Percentiles rank a stretch among this genome's conserved stretches.
phyloP scores from a whole-genome alignment of 2,888 invertebrate genomes.

The Bhutanitis thaidina region DNA sequence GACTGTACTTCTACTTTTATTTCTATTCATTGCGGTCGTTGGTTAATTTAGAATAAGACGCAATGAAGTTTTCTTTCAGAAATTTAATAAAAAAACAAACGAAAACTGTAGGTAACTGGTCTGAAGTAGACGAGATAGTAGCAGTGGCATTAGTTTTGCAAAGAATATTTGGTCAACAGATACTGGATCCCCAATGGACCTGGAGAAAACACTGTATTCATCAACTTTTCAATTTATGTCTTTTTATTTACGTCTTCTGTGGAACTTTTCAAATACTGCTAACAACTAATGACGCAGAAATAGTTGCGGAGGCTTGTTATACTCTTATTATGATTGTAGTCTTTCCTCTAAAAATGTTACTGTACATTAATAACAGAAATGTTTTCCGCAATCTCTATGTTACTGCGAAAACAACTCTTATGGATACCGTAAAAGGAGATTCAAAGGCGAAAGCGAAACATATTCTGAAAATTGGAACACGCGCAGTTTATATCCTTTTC shows the following conservation, averaged over 20 bases:
- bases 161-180: conserved; percentile 47
- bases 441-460: conserved; percentile 25
- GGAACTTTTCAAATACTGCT: conserved; percentile 46
- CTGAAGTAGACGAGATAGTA: conserved; percentile 43
- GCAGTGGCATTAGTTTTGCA: conserved; percentile 38
- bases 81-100: conserved; percentile 28
- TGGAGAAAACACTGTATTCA: conserved; percentile 37
- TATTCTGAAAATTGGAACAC: conserved; percentile 32
- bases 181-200: conserved; percentile 52
- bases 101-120: conserved; percentile 43
- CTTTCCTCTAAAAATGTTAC: conserved; percentile 37
- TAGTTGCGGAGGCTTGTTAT: conserved; percentile 46
- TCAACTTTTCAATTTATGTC: conserved; percentile 32
- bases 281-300: conserved; percentile 32
- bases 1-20: too few species aligned
- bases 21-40: too few species aligned
- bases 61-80: background rate
- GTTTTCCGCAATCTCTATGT: conserved; percentile 41
- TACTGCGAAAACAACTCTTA: conserved; percentile 40
- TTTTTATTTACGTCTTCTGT: conserved; percentile 44
- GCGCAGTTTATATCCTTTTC: conserved; percentile 33
- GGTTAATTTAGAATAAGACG: too few species aligned
- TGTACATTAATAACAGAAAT: conserved; percentile 36
- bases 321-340: conserved; percentile 40
- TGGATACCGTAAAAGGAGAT: conserved; percentile 34